phyloP scores from a whole-genome alignment of 2,797 vertebrate species.

The Diplodus sargus region DNA sequence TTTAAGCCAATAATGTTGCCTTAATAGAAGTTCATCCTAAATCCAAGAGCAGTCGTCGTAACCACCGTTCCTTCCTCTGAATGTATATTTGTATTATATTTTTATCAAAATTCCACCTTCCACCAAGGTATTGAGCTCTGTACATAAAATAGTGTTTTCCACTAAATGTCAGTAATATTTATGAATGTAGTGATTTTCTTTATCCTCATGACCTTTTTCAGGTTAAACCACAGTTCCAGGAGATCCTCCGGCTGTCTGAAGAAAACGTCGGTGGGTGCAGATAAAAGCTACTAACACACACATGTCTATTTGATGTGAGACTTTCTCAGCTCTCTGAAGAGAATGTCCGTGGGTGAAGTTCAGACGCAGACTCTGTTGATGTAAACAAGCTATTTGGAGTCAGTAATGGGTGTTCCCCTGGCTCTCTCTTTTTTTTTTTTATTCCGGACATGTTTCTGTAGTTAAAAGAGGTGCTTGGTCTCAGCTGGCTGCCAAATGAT shows the following conservation, averaged over 20 bases:
- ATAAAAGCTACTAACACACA: slow-evolving; percentile 33
- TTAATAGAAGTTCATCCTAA: background rate
- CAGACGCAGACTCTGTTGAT: slow-evolving; percentile 56
- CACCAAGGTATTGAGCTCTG: background rate
- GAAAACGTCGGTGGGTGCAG: slow-evolving; percentile 94
- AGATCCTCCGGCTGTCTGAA: slow-evolving; percentile 97
- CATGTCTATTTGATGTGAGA: slow-evolving; percentile 16
- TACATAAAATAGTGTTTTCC: background rate
- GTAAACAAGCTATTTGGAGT: slow-evolving; percentile 79
- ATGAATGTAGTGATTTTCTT: slow-evolving; percentile 12
- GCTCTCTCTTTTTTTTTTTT: slow-evolving; percentile 9
- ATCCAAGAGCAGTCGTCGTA: background rate
- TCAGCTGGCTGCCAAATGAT: slow-evolving; percentile 68
- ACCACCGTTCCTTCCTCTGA: background rate
- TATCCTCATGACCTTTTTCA: slow-evolving; percentile 63
- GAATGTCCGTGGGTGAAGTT: slow-evolving; percentile 60
- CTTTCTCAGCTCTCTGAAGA: slow-evolving; percentile 38
- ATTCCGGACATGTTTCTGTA: slow-evolving; percentile 71
- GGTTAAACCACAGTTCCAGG: slow-evolving; percentile 99
- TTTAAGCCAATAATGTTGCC: too few species aligned
- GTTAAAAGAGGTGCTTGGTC: slow-evolving; percentile 72
- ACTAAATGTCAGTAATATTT: background rate
- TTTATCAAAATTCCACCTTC: background rate
- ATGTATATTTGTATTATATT: background rate
- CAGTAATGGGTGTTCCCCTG: slow-evolving; percentile 69